Percentiles rank a stretch among this genome's conserved stretches.
These are phyloP conservation scores for Adelosebastes latens DNA, from an alignment of 2,797 vertebrate genomes.

Conservation along the genomic window DNA sequence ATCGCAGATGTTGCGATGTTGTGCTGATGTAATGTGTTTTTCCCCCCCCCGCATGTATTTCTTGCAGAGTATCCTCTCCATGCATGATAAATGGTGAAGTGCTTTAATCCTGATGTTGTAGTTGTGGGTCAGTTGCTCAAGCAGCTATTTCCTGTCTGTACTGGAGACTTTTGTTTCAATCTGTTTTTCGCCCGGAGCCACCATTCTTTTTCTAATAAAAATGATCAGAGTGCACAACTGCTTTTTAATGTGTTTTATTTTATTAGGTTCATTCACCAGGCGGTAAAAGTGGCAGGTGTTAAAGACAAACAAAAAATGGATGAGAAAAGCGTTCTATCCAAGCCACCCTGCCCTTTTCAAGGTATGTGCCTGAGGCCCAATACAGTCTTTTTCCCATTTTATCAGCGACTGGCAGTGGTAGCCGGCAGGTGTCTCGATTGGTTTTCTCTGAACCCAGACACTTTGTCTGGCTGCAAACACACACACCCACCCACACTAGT, in stretches of 20 bases:
- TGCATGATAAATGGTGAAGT: conserved; percentile 76
- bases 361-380: conserved; percentile 36
- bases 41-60: conserved; percentile 51
- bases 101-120: conserved; percentile 70
- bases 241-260: conserved; percentile 55
- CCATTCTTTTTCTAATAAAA: conserved; percentile 74
- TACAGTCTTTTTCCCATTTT: conserved; percentile 58
- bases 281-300: conserved; percentile 24
- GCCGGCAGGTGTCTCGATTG: conserved; percentile 67
- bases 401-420: conserved; percentile 68
- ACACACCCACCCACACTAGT: neutral
- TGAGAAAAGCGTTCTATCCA: conserved; percentile 25
- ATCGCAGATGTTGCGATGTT: conserved; percentile 61
- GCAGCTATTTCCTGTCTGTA: conserved; percentile 66
- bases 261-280: neutral
- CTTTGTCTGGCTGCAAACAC: conserved; percentile 45
- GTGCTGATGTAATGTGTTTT: conserved; percentile 58
- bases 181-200: conserved; percentile 55
- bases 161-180: conserved; percentile 63
- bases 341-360: conserved; percentile 57
- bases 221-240: conserved; percentile 39
- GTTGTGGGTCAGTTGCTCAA: conserved; percentile 69
- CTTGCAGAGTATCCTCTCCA: conserved; percentile 47
- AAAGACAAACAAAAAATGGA: conserved; percentile 35
- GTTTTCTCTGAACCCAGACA: conserved; percentile 67